A percentile compares a stretch with the other conserved stretches of the same genome.
These are phyloP conservation scores for Propithecus deckenii DNA, from an alignment of 2,797 vertebrate species.

Conservation along the genomic window DNA sequence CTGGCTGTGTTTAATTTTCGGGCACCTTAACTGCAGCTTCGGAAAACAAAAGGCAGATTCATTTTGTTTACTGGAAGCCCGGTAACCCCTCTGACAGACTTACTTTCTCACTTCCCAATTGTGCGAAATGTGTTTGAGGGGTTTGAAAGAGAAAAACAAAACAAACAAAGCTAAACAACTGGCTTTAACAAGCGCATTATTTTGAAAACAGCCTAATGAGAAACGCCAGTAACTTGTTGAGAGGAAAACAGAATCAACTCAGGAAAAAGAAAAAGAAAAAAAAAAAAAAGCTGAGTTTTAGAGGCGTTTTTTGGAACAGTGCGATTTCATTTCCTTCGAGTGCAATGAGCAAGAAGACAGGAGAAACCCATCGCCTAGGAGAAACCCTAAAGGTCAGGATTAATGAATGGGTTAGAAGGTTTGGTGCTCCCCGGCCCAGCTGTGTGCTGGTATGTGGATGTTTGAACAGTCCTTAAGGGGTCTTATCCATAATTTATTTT, in stretches of 20 bases:
- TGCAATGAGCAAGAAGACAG: slow-evolving; percentile 37
- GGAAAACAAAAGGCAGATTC: slow-evolving; percentile 29
- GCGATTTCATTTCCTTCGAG: slow-evolving; percentile 49
- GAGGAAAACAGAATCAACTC: not conserved
- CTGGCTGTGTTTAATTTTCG: not conserved
- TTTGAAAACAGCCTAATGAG: slow-evolving; percentile 68
- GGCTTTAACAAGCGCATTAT: slow-evolving; percentile 21
- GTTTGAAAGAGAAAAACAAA: slow-evolving; percentile 20
- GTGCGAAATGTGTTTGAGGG: not conserved
- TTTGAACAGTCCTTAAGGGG: slow-evolving; percentile 21
- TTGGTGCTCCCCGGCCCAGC: not conserved
- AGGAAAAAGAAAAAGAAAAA: not conserved
- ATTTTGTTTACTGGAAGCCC: not conserved
- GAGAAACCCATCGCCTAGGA: not conserved
- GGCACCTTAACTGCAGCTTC: not conserved
- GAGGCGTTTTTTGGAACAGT: not conserved
- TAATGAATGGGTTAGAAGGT: slow-evolving; percentile 46
- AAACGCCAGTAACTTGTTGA: slow-evolving; percentile 44
- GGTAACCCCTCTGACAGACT: slow-evolving; percentile 31
- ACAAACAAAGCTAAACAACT: not conserved
- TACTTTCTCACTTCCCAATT: not conserved
- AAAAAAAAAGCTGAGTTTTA: not conserved
- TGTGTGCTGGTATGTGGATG: not conserved
- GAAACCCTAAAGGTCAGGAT: slow-evolving; percentile 55
- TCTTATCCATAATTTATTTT: slow-evolving; percentile 70